Evolutionary conservation across 2,113 vertebrate species (phyloP).

Genomic region (Eptesicus fuscus): DNA sequence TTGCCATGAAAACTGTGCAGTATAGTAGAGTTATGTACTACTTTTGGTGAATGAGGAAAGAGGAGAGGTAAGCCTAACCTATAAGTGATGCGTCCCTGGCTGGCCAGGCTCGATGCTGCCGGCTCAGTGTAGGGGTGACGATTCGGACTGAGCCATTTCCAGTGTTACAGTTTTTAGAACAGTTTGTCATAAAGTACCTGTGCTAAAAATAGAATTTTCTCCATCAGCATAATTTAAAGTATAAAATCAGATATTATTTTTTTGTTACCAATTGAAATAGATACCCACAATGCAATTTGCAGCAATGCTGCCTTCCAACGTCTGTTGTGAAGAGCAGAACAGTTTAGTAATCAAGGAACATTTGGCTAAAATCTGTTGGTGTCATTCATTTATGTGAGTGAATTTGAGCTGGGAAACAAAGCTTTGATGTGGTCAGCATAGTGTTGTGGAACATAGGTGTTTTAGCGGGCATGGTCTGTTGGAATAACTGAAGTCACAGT

Average conservation of each 20-base stretch:
- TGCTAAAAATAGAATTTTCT: background rate
- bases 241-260: background rate
- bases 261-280: background rate
- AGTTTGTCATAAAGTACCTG: background rate
- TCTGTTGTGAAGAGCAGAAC: background rate
- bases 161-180: background rate
- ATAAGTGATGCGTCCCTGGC: background rate
- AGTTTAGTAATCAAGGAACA: background rate
- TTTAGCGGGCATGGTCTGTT: background rate
- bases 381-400: background rate
- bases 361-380: background rate
- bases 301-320: background rate
- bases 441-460: background rate
- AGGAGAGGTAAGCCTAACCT: background rate
- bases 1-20: background rate
- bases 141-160: background rate
- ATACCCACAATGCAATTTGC: background rate
- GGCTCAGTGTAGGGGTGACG: background rate
- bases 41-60: background rate
- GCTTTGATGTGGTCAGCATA: background rate
- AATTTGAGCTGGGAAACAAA: background rate
- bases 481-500: background rate
- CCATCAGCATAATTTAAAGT: background rate
- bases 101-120: background rate
- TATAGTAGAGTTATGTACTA: background rate